Percentiles rank a stretch among this genome's conserved stretches.
phyloP scores from a whole-genome alignment of 2,797 vertebrate genomes.

The Pteronotus mesoamericanus region DNA sequence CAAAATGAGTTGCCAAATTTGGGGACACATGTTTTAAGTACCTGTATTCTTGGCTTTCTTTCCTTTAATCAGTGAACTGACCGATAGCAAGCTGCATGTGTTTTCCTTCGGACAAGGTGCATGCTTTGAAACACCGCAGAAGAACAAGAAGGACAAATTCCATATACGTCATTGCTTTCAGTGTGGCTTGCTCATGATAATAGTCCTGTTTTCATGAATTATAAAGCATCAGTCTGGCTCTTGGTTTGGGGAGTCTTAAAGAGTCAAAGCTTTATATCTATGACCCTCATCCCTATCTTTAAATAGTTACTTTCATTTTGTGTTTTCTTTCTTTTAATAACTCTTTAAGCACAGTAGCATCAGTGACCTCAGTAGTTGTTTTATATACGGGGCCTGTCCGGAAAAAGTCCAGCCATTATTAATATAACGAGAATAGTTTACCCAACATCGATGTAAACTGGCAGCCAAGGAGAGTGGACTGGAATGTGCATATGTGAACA shows the following conservation, averaged over 20 bases:
- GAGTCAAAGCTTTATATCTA: not conserved
- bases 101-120: conserved; percentile 1
- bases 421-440: no score
- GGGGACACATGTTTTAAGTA: not conserved
- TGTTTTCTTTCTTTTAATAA: not conserved
- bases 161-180: not conserved
- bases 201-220: not conserved
- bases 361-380: not conserved
- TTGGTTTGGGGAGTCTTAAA: not conserved
- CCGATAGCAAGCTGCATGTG: not conserved
- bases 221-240: not conserved
- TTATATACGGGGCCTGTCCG: not conserved
- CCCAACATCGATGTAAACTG: no score
- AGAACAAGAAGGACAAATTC: not conserved
- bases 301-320: not conserved
- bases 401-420: not conserved
- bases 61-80: not conserved
- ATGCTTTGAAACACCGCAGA: not conserved
- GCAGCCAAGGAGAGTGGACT: no score
- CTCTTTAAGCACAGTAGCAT: not conserved
- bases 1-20: not conserved
- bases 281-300: not conserved
- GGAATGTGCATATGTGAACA: no score
- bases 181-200: not conserved
- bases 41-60: conserved; percentile 13